A percentile compares a stretch with the other conserved stretches of the same genome.
phyloP scores from a whole-genome alignment of 2,888 invertebrate species.

The Clistopyga incitator region DNA sequence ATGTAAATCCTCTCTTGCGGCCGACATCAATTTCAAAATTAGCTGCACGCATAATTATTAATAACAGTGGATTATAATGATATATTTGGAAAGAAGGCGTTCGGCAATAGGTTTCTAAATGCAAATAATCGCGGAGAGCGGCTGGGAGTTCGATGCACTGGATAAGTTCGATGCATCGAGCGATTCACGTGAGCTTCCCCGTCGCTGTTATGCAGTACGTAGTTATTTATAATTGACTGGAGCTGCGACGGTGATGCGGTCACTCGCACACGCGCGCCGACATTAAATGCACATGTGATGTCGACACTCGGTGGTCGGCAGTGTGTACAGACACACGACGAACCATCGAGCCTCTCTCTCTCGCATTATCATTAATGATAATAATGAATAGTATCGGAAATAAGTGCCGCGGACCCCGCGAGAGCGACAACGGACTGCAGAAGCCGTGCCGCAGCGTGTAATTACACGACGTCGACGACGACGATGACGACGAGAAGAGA shows the following conservation, averaged over 20 bases:
- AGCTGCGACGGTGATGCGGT: slow-evolving; percentile 41
- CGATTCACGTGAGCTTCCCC: slow-evolving; percentile 27
- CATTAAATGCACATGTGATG: not conserved
- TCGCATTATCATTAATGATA: slow-evolving; percentile 59
- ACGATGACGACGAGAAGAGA: slow-evolving; percentile 53
- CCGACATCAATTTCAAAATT: not conserved
- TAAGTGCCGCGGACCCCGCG: slow-evolving; percentile 24
- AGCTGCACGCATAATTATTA: not conserved
- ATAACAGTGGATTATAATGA: not conserved
- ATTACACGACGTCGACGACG: slow-evolving; percentile 58
- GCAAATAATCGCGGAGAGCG: slow-evolving; percentile 30
- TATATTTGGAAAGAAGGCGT: slow-evolving; percentile 15
- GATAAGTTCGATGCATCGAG: slow-evolving; percentile 34
- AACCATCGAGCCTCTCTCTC: slow-evolving; percentile 28
- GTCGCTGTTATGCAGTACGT: slow-evolving; percentile 47
- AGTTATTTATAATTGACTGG: slow-evolving; percentile 55
- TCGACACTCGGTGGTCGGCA: slow-evolving; percentile 26
- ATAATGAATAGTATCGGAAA: slow-evolving; percentile 51
- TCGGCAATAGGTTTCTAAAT: slow-evolving; percentile 54
- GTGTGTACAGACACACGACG: slow-evolving; percentile 18
- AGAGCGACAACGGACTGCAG: slow-evolving; percentile 48
- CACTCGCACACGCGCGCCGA: slow-evolving; percentile 23
- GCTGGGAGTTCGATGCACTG: slow-evolving; percentile 53
- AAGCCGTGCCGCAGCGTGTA: slow-evolving; percentile 46
- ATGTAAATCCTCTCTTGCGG: slow-evolving; percentile 1